Evolutionary conservation across 23 tunicate species (phyloP).

Genomic region (Trididemnum miniatum): DNA sequence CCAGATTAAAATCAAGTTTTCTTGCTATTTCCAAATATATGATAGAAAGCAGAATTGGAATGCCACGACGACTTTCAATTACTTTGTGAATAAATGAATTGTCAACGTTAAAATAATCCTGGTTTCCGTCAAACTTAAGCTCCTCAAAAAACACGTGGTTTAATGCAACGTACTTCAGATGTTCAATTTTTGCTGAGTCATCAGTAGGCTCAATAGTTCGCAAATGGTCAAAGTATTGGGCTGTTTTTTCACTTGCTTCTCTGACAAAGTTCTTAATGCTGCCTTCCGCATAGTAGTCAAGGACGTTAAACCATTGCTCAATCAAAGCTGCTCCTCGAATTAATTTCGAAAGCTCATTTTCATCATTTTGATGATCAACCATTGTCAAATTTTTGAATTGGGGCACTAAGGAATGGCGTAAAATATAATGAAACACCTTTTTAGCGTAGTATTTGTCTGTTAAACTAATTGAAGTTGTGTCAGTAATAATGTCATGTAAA

Average conservation of each 20-base stretch:
- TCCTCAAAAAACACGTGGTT: conserved; percentile 19
- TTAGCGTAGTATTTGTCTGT: conserved; percentile 17
- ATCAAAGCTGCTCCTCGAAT: conserved; percentile 19
- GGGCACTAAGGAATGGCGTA: background rate
- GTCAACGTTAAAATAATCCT: conserved; percentile 30
- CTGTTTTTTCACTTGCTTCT: background rate
- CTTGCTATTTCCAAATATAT: conserved; percentile 34
- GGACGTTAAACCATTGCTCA: conserved; percentile 25
- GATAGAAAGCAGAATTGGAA: conserved; percentile 37
- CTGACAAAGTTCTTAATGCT: background rate
- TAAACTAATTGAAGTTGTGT: background rate
- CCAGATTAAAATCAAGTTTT: conserved; percentile 25
- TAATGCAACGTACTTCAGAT: background rate
- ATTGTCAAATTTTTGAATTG: background rate
- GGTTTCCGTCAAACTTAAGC: conserved; percentile 22
- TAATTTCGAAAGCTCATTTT: background rate
- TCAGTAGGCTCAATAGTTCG: background rate
- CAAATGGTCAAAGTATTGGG: background rate
- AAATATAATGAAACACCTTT: background rate
- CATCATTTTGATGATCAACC: background rate
- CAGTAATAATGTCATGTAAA: background rate
- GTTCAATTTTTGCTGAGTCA: background rate
- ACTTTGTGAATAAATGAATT: conserved; percentile 44
- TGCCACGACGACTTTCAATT: conserved; percentile 28
- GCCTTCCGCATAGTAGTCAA: background rate